Evolutionary conservation across 2,888 invertebrate genomes (phyloP).

Genomic region (Seira ritae): DNA sequence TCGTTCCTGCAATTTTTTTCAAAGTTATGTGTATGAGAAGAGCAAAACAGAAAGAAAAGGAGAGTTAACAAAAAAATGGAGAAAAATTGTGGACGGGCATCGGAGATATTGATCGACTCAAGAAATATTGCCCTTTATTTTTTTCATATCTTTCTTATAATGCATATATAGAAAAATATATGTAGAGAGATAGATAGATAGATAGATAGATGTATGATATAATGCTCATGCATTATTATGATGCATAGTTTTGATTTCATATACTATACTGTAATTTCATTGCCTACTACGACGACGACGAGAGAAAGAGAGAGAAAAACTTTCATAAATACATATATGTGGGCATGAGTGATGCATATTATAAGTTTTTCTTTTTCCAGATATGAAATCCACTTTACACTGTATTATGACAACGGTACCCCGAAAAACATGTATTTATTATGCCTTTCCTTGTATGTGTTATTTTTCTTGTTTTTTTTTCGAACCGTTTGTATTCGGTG

Average conservation of each 20-base stretch:
- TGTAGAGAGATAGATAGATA: too few relatives aligned
- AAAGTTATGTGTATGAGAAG: slow-evolving; percentile 69
- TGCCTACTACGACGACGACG: slow-evolving; percentile 29
- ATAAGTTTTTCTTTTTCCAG: slow-evolving; percentile 27
- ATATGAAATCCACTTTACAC: slow-evolving; percentile 59
- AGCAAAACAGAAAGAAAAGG: slow-evolving; percentile 39
- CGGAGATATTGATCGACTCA: slow-evolving; percentile 72
- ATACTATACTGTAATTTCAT: slow-evolving; percentile 36
- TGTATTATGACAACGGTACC: slow-evolving; percentile 55
- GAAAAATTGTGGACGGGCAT: slow-evolving; percentile 67
- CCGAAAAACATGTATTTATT: slow-evolving; percentile 54
- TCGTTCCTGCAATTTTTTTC: slow-evolving; percentile 51
- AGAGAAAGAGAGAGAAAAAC: background rate
- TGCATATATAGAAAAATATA: slow-evolving; percentile 17
- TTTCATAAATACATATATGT: slow-evolving; percentile 21
- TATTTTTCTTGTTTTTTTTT: slow-evolving; percentile 23
- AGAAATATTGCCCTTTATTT: slow-evolving; percentile 71
- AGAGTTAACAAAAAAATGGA: slow-evolving; percentile 49
- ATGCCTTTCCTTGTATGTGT: slow-evolving; percentile 36
- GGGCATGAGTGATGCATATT: slow-evolving; percentile 49
- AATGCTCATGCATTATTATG: slow-evolving; percentile 48
- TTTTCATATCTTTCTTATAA: slow-evolving; percentile 50
- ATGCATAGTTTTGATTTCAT: slow-evolving; percentile 46
- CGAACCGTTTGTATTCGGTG: slow-evolving; percentile 27
- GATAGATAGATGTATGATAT: slow-evolving; percentile 51